Evolutionary conservation across 2,113 vertebrate species (phyloP).

Genomic region (Rutilus rutilus): DNA sequence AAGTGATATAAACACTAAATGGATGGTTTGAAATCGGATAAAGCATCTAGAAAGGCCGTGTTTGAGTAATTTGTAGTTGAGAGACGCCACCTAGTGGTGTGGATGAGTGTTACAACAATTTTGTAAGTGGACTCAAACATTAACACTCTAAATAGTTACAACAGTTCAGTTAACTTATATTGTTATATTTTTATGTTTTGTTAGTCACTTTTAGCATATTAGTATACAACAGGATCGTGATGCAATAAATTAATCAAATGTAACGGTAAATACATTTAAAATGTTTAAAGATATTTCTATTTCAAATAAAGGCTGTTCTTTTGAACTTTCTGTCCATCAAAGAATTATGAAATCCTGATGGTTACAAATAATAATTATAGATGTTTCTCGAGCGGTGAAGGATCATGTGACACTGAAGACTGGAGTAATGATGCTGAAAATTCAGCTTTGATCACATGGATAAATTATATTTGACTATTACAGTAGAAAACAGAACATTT

Average conservation of each 20-base stretch:
- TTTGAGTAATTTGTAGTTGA: not conserved
- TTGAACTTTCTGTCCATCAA: too few relatives aligned
- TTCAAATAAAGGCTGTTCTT: too few relatives aligned
- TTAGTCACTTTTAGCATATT: not conserved
- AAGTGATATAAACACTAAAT: not conserved
- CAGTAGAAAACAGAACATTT: not conserved
- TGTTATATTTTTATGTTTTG: not conserved
- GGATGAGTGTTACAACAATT: not conserved
- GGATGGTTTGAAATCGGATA: not conserved
- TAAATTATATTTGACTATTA: not conserved
- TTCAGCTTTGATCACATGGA: not conserved
- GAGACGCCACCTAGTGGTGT: constrained; percentile 18
- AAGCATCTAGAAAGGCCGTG: not conserved
- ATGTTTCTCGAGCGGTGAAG: not conserved
- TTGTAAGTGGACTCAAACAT: not conserved
- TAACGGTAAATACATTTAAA: not conserved
- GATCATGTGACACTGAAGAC: not conserved
- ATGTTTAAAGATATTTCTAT: too few relatives aligned
- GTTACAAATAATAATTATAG: not conserved
- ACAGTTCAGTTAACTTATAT: not conserved
- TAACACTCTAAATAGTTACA: not conserved
- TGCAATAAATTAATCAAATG: not conserved
- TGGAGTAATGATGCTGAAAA: not conserved
- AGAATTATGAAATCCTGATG: too few relatives aligned
- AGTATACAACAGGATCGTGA: not conserved